A percentile compares a stretch with the other conserved stretches of the same genome.
Evolutionary conservation across 1,140 invertebrate species (phyloP).

Genomic region (Globodera rostochiensis): DNA sequence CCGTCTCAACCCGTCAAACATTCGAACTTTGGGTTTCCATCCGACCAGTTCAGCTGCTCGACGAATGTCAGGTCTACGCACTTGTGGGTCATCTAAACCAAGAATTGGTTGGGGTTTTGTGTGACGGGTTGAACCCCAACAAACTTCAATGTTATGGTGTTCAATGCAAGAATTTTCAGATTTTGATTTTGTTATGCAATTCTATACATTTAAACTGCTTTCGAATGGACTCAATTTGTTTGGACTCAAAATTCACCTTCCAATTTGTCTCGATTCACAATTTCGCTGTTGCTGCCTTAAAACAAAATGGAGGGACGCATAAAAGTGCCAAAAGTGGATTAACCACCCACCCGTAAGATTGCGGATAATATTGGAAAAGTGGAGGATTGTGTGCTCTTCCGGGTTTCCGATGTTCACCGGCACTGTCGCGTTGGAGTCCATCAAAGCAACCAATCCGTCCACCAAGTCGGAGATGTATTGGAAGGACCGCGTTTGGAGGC

Average conservation of each 20-base stretch:
- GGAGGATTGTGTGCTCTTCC: constrained; percentile 91
- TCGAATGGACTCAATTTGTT: too few relatives aligned
- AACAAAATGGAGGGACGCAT: constrained; percentile 3
- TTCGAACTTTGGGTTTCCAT: constrained; percentile 84
- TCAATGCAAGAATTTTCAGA: neutral
- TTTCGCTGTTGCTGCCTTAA: constrained; percentile 78
- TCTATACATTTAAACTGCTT: too few relatives aligned
- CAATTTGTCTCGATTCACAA: constrained; percentile 73
- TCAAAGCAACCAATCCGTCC: constrained; percentile 86
- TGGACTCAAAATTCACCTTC: constrained; percentile 3
- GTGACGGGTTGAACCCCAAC: too few relatives aligned
- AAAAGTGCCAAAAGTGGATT: constrained; percentile 4
- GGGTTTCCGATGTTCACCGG: constrained; percentile 98
- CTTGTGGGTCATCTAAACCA: constrained; percentile 84
- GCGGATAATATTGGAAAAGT: constrained; percentile 91
- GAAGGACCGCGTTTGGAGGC: constrained; percentile 93
- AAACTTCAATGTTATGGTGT: too few relatives aligned
- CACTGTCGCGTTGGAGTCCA: constrained; percentile 88
- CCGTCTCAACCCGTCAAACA: constrained; percentile 58
- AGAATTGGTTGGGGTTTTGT: neutral
- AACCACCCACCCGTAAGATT: constrained; percentile 69
- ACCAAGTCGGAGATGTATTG: constrained; percentile 97
- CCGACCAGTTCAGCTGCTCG: constrained; percentile 81
- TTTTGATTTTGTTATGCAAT: neutral
- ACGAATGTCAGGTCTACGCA: constrained; percentile 86